Base-by-base conservation (phyloP, 1,140 invertebrate species). In the Brachionus plicatilis region DNA sequence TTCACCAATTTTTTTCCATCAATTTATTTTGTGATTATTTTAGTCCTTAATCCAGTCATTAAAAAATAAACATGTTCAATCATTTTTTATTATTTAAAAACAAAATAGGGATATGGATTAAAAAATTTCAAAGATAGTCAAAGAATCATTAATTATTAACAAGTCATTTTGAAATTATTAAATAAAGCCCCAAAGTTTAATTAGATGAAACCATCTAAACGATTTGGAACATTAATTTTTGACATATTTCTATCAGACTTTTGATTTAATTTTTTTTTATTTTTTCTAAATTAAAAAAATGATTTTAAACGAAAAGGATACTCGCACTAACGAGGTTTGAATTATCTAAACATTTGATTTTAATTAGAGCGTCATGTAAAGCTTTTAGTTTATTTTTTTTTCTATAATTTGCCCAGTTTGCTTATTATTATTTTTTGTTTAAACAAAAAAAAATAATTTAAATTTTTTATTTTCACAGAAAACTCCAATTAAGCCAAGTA, bases 381-480 rank as follows among this genome's bases (percentile, higher is more conserved):
- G 53, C 53, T 60, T 60, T 60, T 8, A 60, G 53, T 60, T 60
- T 27, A 60, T 60, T 60, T 60, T 24, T 60, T 60, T 24, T 17
- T 24, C 1, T 56, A 24, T 60, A 20, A 60, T 60, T 60, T 60
- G 53, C 53, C 33, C 14, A 68, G 68, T 72, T 72, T 72, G 83
- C 83, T 60, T 72, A 85, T 87, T 66, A 79, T 84, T 37, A n/a
- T n/a, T 83, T 27, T 53, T 85, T 66, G 86, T 84, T 85, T 85
- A 85, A 85, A 86, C 87, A 85, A 68, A 47, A 85, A n/a, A 56
- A 87, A 85, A 84, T 86, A 83, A 86, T 87, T 85, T 78, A 33
- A 85, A 33, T 84, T 65, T 80, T 82, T 87, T 79, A 70, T 85
- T 27, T 75, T 84, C 83, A 72, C 53, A 41, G 70, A 50, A 41